Conservation (phyloP, 30 jellyfish, hydroid and myxozoan species). For the Phacellophora camtschatica region DNA sequence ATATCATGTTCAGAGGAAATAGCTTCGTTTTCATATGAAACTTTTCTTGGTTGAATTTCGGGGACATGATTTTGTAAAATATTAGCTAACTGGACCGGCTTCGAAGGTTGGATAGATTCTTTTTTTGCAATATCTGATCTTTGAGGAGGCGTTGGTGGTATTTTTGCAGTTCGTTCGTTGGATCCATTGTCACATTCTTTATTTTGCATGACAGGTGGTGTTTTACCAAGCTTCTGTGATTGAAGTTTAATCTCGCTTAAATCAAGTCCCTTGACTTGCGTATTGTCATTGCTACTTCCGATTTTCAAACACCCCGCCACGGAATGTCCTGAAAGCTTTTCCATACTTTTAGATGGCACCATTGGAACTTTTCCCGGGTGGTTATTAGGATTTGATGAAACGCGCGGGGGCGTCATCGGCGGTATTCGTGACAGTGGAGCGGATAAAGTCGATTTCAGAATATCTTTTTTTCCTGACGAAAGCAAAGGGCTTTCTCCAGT, state of each 20-base stretch:
- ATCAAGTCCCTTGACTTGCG: neutral
- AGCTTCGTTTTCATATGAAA: neutral
- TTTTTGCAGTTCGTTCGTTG: neutral
- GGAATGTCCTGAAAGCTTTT: neutral
- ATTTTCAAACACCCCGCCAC: neutral
- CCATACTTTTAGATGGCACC: neutral
- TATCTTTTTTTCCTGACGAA: neutral
- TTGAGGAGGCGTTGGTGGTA: neutral
- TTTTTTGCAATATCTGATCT: no score
- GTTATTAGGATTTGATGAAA: neutral
- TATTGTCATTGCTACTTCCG: neutral
- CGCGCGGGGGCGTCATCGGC: neutral
- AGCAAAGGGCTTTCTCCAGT: neutral
- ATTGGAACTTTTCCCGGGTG: neutral
- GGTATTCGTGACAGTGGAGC: conserved; percentile 26
- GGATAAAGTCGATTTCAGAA: conserved; percentile 17
- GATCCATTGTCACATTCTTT: neutral
- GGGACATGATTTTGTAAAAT: no score
- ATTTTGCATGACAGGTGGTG: neutral
- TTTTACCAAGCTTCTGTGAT: neutral
- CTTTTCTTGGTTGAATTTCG: neutral
- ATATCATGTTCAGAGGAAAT: neutral
- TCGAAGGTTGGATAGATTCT: neutral
- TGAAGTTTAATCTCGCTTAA: neutral
- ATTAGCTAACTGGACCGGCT: neutral